Conservation (phyloP, 2,113 vertebrate genomes). For the Pelusios castaneus region DNA sequence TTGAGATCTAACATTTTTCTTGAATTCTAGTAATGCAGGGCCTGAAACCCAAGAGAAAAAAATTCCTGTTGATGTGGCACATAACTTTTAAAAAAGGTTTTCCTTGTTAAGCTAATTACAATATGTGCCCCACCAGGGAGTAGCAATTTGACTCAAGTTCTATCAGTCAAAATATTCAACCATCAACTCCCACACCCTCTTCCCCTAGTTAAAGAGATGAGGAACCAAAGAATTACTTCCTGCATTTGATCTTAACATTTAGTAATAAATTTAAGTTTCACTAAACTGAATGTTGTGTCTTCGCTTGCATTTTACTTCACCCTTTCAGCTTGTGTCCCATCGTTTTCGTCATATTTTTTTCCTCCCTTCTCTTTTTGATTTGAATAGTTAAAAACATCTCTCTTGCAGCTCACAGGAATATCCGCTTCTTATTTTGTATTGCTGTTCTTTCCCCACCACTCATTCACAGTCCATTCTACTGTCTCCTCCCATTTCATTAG, state of each 20-base stretch:
- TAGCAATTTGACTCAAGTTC: slow-evolving; percentile 49
- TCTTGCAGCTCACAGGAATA: not conserved
- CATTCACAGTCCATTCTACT: not conserved
- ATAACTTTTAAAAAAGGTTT: not conserved
- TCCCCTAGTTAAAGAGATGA: slow-evolving; percentile 7
- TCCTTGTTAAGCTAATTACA: slow-evolving; percentile 1
- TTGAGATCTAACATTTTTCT: slow-evolving; percentile 1
- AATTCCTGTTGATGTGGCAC: not conserved
- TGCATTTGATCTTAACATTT: slow-evolving; percentile 23
- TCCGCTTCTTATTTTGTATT: not conserved
- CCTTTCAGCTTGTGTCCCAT: slow-evolving; percentile 24
- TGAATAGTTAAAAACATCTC: slow-evolving; percentile 29
- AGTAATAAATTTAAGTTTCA: slow-evolving; percentile 4
- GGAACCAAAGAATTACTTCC: slow-evolving; percentile 20
- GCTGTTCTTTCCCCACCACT: not conserved
- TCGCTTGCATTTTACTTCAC: slow-evolving; percentile 37
- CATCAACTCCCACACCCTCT: not conserved
- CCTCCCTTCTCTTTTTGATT: slow-evolving; percentile 25
- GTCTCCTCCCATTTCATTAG: not conserved
- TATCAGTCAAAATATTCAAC: slow-evolving; percentile 42
- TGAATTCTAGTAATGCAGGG: slow-evolving; percentile 7
- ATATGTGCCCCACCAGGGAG: slow-evolving; percentile 4
- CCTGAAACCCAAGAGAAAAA: slow-evolving; percentile 28
- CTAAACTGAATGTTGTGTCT: slow-evolving; percentile 9
- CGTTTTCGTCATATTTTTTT: slow-evolving; percentile 52